A percentile compares a stretch with the other conserved stretches of the same genome.
phyloP scores from a whole-genome alignment of 2,888 invertebrate genomes.

The Tenthredo notha region DNA sequence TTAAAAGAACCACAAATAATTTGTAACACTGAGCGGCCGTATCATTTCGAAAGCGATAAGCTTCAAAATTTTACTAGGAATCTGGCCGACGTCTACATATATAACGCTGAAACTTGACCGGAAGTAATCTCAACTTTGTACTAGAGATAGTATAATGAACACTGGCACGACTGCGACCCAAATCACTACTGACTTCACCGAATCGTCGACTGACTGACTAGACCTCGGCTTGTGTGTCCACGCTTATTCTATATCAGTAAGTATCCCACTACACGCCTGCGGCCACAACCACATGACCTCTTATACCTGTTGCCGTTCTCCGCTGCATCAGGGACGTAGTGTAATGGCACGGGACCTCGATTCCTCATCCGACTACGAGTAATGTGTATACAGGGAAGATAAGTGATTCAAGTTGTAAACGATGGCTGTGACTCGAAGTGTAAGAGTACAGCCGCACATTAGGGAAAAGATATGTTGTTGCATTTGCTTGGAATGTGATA shows the following conservation, averaged over 20 bases:
- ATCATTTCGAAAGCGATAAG: not conserved
- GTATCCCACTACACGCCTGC: conserved; percentile 25
- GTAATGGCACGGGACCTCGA: conserved; percentile 14
- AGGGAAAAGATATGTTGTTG: not conserved
- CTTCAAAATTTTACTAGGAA: not conserved
- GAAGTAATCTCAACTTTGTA: conserved; percentile 24
- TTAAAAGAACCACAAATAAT: not conserved
- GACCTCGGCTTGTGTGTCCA: conserved; percentile 35
- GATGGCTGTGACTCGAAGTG: not conserved
- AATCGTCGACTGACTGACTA: conserved; percentile 43
- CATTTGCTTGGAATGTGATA: not conserved
- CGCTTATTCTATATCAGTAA: conserved; percentile 38
- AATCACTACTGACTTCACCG: conserved; percentile 38
- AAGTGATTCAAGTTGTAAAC: not conserved
- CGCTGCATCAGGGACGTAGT: conserved; percentile 44
- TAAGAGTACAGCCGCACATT: not conserved
- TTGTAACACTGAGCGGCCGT: not conserved
- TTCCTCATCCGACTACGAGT: not conserved
- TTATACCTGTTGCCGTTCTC: conserved; percentile 48
- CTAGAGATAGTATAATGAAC: conserved; percentile 25
- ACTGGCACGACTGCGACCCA: not conserved
- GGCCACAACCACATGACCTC: conserved; percentile 33
- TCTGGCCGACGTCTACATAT: not conserved
- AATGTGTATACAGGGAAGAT: not conserved
- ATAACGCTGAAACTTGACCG: conserved; percentile 2